A percentile compares a stretch with the other conserved stretches of the same genome.
These are phyloP conservation scores for Puntigrus tetrazona DNA, from an alignment of 2,113 vertebrate species.

Conservation along the genomic window DNA sequence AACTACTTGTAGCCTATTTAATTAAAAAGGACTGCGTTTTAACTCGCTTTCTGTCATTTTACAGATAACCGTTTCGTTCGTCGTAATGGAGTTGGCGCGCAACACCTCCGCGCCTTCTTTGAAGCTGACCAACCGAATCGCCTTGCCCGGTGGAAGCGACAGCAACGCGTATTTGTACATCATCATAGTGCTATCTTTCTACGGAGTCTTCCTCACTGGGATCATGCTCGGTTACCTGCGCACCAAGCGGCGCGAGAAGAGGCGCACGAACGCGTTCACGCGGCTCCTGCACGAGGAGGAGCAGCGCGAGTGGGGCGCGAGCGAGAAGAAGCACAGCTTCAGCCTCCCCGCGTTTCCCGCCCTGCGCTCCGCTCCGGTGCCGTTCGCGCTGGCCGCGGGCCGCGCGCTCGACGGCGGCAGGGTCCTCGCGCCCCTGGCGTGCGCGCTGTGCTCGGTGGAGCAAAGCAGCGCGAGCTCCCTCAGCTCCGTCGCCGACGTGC, in stretches of 20 bases:
- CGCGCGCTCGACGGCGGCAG: constrained; percentile 76
- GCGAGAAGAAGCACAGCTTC: constrained; percentile 76
- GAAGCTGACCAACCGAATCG: constrained; percentile 33
- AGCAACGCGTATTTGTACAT: constrained; percentile 89
- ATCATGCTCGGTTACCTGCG: constrained; percentile 93
- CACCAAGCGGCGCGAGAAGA: constrained; percentile 87
- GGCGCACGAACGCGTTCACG: constrained; percentile 81
- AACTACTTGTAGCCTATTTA: not conserved
- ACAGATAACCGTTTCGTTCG: not conserved
- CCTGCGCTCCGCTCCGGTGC: constrained; percentile 72
- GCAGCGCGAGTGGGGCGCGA: constrained; percentile 87
- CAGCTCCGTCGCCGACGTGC: constrained; percentile 86
- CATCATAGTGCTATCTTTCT: constrained; percentile 92
- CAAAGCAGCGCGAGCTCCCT: constrained; percentile 91
- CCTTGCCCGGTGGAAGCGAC: constrained; percentile 48
- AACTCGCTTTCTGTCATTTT: not conserved
- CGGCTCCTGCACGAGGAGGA: constrained; percentile 88
- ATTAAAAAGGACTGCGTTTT: not conserved
- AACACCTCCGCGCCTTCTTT: constrained; percentile 69
- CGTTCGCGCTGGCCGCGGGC: constrained; percentile 63
- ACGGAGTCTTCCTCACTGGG: constrained; percentile 89
- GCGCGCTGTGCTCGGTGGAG: constrained; percentile 85
- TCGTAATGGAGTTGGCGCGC: constrained; percentile 77
- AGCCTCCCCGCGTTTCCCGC: constrained; percentile 65
- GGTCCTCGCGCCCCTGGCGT: constrained; percentile 82